Evolutionary conservation across 2,888 invertebrate species (phyloP).

Genomic region (Hemicrepidius hirtus): DNA sequence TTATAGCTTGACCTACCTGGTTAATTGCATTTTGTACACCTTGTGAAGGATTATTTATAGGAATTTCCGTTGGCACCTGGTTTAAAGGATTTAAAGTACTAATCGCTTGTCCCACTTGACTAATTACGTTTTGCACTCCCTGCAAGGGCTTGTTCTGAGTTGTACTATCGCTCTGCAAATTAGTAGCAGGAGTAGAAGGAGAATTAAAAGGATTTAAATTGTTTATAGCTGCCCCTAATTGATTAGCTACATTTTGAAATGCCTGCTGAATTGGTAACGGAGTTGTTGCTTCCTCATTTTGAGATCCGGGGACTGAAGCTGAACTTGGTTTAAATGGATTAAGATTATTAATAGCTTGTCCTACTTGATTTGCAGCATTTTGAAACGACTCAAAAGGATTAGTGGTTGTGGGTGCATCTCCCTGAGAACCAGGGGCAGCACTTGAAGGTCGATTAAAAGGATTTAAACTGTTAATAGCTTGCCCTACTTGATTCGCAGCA

Average conservation of each 20-base stretch:
- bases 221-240: conserved; percentile 45
- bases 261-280: conserved; percentile 50
- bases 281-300: conserved; percentile 26
- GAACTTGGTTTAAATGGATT: conserved; percentile 43
- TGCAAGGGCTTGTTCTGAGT: conserved; percentile 37
- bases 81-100: conserved; percentile 55
- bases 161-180: neutral
- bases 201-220: conserved; percentile 55
- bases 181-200: conserved; percentile 2
- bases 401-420: neutral
- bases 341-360: conserved; percentile 48
- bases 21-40: conserved; percentile 45
- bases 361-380: conserved; percentile 7
- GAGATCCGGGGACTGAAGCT: too few species aligned
- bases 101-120: conserved; percentile 47
- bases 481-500: conserved; percentile 27
- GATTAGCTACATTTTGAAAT: conserved; percentile 47
- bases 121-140: conserved; percentile 28
- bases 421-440: neutral
- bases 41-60: conserved; percentile 53
- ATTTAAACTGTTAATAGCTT: conserved; percentile 48
- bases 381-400: conserved; percentile 7
- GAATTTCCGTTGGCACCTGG: conserved; percentile 45
- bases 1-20: conserved; percentile 46
- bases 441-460: neutral